Evolutionary conservation across 2,888 invertebrate genomes (phyloP), one percentile per base, ranked within the genome.

Genomic region (Noctuana brunneofusca): DNA sequence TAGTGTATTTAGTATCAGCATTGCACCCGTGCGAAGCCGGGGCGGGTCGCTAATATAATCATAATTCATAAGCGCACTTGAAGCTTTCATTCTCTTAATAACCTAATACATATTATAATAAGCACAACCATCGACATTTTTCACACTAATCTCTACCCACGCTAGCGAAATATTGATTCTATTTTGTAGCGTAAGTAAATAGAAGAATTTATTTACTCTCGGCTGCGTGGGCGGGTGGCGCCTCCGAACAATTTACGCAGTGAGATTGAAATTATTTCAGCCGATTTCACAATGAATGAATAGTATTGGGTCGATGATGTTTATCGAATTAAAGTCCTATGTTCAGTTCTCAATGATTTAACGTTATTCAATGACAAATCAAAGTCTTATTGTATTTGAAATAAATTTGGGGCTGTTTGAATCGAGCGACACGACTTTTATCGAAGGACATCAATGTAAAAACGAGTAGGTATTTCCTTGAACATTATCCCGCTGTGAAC

Each of bases 181-280:
- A 41, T 52, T 57, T 52, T 38, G 41, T 55, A 41, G 16, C 14
- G 43, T 58, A 35, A 35, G 46, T 46, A 38, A 53, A 57, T 50
- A 57, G 59, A 50, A 58, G 63, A n/a, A 64, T 67, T 65, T 67
- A 62, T 62, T 55, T 38, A 55, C 48, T 35, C 49, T 46, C 32
- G 32, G 22, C 16, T 5, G 58, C 35, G 67, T 67, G 32, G 67
- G 67, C 64, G 64, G 50, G 12, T 48, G 60, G 63, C 64, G 62
- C 57, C 64, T 41, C 43, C 50, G 27, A 46, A 50, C 41, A 38
- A 62, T 54, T 58, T 57, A 55, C 55, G 24, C 30, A 27, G 49
- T 38, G 24, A 54, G 24, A 49, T 49, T 56, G 20, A 24, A 41
- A 55, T 55, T 35, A 49, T 49, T 49, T 49, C 48, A 56, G 30